These are phyloP conservation scores for Neodiprion lecontei DNA, from an alignment of 1,140 invertebrate genomes.

Conservation along the genomic window DNA sequence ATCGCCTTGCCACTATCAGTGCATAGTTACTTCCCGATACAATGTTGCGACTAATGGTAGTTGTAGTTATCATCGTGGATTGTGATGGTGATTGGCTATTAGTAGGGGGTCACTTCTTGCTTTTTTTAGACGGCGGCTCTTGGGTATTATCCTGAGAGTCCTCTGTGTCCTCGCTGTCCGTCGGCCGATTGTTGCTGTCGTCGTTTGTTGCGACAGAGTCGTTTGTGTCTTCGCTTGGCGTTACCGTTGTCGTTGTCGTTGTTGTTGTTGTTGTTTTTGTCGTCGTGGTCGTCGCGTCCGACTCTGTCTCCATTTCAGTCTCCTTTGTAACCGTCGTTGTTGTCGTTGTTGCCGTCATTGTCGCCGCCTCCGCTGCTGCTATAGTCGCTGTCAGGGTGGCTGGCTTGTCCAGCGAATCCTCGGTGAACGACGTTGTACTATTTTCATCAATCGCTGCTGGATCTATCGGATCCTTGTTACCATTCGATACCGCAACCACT, in stretches of 20 bases:
- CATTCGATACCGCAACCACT: constrained; percentile 33
- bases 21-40: constrained; percentile 50
- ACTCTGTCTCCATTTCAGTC: constrained; percentile 57
- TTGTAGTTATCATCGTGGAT: constrained; percentile 21
- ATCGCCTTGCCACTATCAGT: constrained; percentile 50
- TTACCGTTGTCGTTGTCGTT: constrained; percentile 44
- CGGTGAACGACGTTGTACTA: constrained; percentile 73
- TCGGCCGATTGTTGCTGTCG: constrained; percentile 55
- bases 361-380: constrained; percentile 28
- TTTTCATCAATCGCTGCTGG: constrained; percentile 59
- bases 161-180: constrained; percentile 57
- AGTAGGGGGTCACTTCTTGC: constrained; percentile 57
- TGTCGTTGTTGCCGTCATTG: constrained; percentile 37
- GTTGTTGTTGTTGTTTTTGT: constrained; percentile 14
- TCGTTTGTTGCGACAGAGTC: constrained; percentile 54
- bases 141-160: constrained; percentile 54
- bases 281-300: constrained; percentile 43
- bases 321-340: constrained; percentile 50
- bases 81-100: constrained; percentile 28
- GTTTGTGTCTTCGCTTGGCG: constrained; percentile 55
- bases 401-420: constrained; percentile 72
- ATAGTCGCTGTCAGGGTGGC: constrained; percentile 52
- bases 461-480: constrained; percentile 45
- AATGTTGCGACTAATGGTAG: constrained; percentile 37
- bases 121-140: constrained; percentile 58